phyloP scores from a whole-genome alignment of 2,113 vertebrate genomes.

The Corynorhinus townsendii region DNA sequence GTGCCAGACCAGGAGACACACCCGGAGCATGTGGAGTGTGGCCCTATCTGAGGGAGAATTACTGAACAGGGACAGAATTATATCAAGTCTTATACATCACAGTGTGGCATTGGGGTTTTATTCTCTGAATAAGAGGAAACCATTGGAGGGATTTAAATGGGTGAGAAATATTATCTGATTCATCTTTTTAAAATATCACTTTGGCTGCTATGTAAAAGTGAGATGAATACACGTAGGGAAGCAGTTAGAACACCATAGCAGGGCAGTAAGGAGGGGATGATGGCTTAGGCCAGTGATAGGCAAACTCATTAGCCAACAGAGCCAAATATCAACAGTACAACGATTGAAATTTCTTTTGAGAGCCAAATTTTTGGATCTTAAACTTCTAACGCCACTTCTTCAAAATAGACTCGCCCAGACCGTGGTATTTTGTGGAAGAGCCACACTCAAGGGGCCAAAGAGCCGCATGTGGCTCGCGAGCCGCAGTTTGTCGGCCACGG shows the following conservation, averaged over 20 bases:
- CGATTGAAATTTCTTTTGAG: no score
- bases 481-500: no score
- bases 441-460: no score
- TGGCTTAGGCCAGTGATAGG: neutral
- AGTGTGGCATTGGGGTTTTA: neutral
- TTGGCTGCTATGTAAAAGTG: neutral
- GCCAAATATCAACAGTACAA: no score
- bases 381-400: no score
- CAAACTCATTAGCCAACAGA: no score
- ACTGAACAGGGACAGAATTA: neutral
- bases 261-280: neutral
- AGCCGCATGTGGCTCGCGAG: no score
- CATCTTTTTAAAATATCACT: neutral
- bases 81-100: neutral
- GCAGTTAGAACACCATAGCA: neutral
- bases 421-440: no score
- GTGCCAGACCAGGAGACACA: neutral
- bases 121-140: neutral
- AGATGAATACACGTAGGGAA: neutral
- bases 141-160: neutral
- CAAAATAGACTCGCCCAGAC: no score
- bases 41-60: neutral
- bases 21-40: neutral
- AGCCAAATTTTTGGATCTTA: no score
- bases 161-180: neutral